Conservation (phyloP, 2,113 vertebrate species). For the Mobula birostris region DNA sequence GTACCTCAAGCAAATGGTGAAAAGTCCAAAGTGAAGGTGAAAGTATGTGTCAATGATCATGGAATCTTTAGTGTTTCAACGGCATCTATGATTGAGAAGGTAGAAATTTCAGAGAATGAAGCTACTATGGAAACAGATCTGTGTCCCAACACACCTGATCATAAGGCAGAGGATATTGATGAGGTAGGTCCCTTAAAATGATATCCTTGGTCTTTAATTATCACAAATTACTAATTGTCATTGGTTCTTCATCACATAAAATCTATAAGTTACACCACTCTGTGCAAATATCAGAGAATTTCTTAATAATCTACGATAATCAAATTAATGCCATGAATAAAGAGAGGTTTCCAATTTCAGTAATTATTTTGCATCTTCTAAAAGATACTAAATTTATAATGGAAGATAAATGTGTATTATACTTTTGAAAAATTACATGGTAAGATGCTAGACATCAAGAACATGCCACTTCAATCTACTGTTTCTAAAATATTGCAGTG, state of each 20-base stretch:
- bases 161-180: not conserved
- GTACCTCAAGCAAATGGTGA: conserved; percentile 66
- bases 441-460: too few relatives aligned
- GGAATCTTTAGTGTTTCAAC: conserved; percentile 69
- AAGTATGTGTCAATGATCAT: conserved; percentile 63
- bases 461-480: too few relatives aligned
- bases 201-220: not conserved
- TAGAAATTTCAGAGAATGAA: conserved; percentile 56
- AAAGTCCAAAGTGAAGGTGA: conserved; percentile 69
- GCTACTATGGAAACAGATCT: conserved; percentile 39
- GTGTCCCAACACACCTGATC: not conserved
- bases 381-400: not conserved
- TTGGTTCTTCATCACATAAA: not conserved
- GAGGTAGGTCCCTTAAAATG: not conserved
- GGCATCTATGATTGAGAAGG: conserved; percentile 63
- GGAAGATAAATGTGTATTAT: too few relatives aligned
- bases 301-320: not conserved
- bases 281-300: not conserved
- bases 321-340: not conserved
- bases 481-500: too few relatives aligned
- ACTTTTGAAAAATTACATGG: too few relatives aligned
- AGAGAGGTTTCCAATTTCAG: not conserved
- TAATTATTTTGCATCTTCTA: not conserved
- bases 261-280: not conserved
- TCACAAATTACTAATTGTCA: not conserved